Percentiles rank a stretch among this genome's conserved stretches.
Evolutionary conservation across 1,140 invertebrate species (phyloP).

Genomic region (Penaeus chinensis): DNA sequence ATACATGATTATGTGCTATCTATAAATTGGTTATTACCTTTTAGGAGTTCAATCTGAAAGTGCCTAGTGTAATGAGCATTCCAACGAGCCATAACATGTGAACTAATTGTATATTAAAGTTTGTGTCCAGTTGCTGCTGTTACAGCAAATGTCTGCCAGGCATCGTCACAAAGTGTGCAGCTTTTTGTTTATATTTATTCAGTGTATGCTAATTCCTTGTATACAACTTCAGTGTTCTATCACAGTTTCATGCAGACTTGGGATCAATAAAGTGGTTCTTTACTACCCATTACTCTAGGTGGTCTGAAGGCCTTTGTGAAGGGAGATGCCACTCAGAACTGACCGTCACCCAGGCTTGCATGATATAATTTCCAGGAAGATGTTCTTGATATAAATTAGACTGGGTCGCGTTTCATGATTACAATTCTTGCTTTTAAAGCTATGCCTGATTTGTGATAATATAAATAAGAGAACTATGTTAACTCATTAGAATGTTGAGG

Average conservation of each 20-base stretch:
- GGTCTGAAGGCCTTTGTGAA: conserved; percentile 25
- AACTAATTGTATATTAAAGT: conserved; percentile 47
- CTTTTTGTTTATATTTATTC: conserved; percentile 58
- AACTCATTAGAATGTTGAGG: conserved; percentile 57
- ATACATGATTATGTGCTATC: background rate
- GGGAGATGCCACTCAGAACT: conserved; percentile 22
- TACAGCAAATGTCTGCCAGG: conserved; percentile 33
- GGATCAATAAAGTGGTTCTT: conserved; percentile 42
- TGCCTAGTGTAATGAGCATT: conserved; percentile 59
- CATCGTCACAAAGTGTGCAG: conserved; percentile 53
- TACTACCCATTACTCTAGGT: conserved; percentile 34
- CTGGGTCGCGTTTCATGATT: conserved; percentile 54
- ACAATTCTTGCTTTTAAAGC: conserved; percentile 55
- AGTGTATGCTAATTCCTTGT: conserved; percentile 46
- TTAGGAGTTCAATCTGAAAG: conserved; percentile 53
- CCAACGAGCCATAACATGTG: conserved; percentile 53
- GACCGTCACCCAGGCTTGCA: conserved; percentile 26
- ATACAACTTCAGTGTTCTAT: conserved; percentile 51
- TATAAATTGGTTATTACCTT: conserved; percentile 8
- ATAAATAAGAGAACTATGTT: conserved; percentile 59
- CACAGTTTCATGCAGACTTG: conserved; percentile 49
- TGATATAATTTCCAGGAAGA: conserved; percentile 35
- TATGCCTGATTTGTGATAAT: conserved; percentile 60
- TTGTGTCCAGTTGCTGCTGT: conserved; percentile 48
- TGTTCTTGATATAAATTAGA: conserved; percentile 38